Evolutionary conservation across 2,797 vertebrate genomes (phyloP).

Genomic region (Schizopygopsis pylzovi): DNA sequence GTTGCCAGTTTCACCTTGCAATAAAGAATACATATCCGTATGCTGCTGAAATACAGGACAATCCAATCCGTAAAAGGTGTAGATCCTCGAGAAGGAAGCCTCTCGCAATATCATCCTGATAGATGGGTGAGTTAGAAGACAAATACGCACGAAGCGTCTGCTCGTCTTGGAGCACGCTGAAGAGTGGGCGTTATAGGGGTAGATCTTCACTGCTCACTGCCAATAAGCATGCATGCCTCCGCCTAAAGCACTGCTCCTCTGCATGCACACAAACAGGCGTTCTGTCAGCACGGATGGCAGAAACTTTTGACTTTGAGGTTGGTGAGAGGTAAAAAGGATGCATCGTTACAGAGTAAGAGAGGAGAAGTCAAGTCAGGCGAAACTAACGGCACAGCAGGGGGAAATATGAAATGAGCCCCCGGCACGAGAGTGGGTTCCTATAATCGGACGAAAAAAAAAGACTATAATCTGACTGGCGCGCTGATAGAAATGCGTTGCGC

Average conservation of each 20-base stretch:
- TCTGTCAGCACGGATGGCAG: background rate
- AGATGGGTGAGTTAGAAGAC: slow-evolving; percentile 39
- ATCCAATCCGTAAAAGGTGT: slow-evolving; percentile 40
- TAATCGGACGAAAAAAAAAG: background rate
- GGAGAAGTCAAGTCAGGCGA: background rate
- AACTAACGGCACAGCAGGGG: background rate
- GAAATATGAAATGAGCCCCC: background rate
- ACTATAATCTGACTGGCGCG: background rate
- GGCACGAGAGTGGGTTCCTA: slow-evolving; percentile 3
- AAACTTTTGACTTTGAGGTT: slow-evolving; percentile 30
- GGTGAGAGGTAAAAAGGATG: slow-evolving; percentile 5
- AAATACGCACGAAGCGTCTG: slow-evolving; percentile 38
- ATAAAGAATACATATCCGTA: slow-evolving; percentile 47
- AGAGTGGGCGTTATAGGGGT: slow-evolving; percentile 52
- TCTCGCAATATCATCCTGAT: slow-evolving; percentile 40
- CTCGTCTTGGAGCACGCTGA: slow-evolving; percentile 44
- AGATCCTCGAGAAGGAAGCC: slow-evolving; percentile 43
- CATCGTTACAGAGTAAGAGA: background rate
- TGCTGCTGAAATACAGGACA: slow-evolving; percentile 15
- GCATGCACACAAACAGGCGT: slow-evolving; percentile 14
- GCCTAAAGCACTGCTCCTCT: slow-evolving; percentile 19
- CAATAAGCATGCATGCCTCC: slow-evolving; percentile 34
- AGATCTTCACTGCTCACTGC: slow-evolving; percentile 43
- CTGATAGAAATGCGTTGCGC: background rate
- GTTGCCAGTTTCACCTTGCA: slow-evolving; percentile 40